Evolutionary conservation across 2,113 vertebrate species (phyloP), one percentile per base, ranked within the genome.

Genomic region (Edolisoma coerulescens): DNA sequence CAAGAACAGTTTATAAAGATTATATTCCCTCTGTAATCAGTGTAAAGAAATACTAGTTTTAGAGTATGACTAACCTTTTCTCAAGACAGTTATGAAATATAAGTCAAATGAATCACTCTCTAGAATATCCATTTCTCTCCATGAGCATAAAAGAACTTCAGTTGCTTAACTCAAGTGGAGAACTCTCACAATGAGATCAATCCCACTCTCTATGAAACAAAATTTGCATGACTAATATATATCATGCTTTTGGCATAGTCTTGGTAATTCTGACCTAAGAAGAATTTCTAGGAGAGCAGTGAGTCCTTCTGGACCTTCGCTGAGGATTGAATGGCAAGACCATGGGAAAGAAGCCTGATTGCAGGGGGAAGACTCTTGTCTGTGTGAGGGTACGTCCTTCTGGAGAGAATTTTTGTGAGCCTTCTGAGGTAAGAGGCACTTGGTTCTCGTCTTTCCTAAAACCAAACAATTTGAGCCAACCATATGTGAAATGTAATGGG

Each of bases 381-480:
- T 3, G 1, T 28, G 19, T 21, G 13, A 45, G 6, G 16, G 10
- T 49, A 23, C 0, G 0, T 39, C 8, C 22, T 71, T 71, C 42
- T 35, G 21, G 37, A 75, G 39, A 16, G 7, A 78, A 84, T 47
- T 56, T 82, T 24, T 90, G 39, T 67, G 60, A 59, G 16, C 37
- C 16, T 80, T 84, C 73, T 77, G 59, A 76, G 42, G 21, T 22
- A 37, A 57, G 10, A 77, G 18, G 11, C 60, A n/a, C 17, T 42
- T 54, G 6, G 19, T 45, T 78, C 26, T 7, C 54, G 5, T 8
- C 21, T 93, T 53, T 52, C 20, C 5, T 33, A 30, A 90, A 71
- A 50, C n/a, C 32, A 71, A 82, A 61, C 4, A 4, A 11, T 69
- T 60, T 73, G 21, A 77, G 49, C 22, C 15, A 80, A 56, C 3